Base-by-base conservation (phyloP, 2,113 vertebrate species). In the Upupa epops region DNA sequence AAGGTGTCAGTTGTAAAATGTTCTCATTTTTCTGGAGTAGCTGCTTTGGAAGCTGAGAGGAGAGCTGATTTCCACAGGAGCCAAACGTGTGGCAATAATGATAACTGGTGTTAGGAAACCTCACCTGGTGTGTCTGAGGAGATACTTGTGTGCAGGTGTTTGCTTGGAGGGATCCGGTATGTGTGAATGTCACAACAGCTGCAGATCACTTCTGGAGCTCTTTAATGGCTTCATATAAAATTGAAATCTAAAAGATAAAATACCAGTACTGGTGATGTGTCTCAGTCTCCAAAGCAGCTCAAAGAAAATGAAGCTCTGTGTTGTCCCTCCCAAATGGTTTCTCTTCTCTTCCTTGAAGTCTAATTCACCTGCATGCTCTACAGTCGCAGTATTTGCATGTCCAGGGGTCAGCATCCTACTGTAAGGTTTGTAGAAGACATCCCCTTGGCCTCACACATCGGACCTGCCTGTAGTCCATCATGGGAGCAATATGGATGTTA, bases 401-500 rank as follows among this genome's bases (percentile, higher is more conserved):
- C 37, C 45, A 28, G 46, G 48, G 25, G 4, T 72, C 24, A 56
- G 4, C 9, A 29, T 48, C 19, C 19, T 10, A 0, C 31, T 45
- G 32, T 10, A 31, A 19, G 9, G 6, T 70, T 56, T 42, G 26
- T 4, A 59, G 40, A 36, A 83, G n/a, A 83, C 60, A 36, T 17
- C 46, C 55, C 6, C 9, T 5, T 8, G 42, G 22, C 22, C 25
- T 31, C 40, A 12, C 7, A 5, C 5, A 0, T 51, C 19, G 46
- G 54, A 3, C 59, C 64, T 45, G n/a, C 16, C 58, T 14, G 58
- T n/a, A 56, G 25, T 25, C 25, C 48, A 28, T 11, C 18, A 6
- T 15, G 21, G 32, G 48, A 48, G 17, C 37, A 21, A 5, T 6
- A 3, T 0, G 1, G 17, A 6, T 9, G 2, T 15, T n/a, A 10